These are phyloP conservation scores for Nesidiocoris tenuis DNA, from an alignment of 2,888 invertebrate species.

Conservation along the genomic window DNA sequence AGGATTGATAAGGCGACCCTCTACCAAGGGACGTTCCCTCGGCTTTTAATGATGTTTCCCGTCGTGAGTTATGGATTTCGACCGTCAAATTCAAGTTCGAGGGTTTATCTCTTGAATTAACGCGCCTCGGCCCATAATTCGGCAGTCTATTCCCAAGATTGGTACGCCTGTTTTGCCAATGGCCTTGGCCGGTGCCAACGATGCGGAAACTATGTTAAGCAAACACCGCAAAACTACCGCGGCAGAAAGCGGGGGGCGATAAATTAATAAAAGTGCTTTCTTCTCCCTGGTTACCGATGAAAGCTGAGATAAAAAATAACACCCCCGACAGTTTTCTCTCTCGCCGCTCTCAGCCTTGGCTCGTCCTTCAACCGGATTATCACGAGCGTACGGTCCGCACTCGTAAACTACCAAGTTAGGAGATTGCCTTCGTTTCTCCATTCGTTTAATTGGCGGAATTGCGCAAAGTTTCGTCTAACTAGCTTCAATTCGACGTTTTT, in stretches of 20 bases:
- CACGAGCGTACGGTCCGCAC: neutral
- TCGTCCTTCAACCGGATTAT: neutral
- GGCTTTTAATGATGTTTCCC: conserved; percentile 36
- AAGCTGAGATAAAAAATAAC: neutral
- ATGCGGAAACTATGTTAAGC: conserved; percentile 19
- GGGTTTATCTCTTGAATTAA: conserved; percentile 32
- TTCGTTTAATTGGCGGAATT: neutral
- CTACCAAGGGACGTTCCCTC: conserved; percentile 1
- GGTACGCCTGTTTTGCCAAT: conserved; percentile 6
- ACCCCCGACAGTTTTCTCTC: neutral
- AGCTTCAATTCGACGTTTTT: too few relatives aligned
- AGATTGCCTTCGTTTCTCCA: neutral
- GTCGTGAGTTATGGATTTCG: conserved; percentile 30
- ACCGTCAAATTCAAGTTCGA: conserved; percentile 31
- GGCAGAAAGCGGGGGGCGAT: neutral
- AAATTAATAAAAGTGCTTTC: neutral
- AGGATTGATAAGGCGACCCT: conserved; percentile 33
- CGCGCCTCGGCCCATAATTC: conserved; percentile 15
- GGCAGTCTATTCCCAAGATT: neutral
- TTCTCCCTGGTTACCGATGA: neutral
- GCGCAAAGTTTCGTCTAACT: too few relatives aligned
- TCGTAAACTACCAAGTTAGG: neutral
- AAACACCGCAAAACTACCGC: conserved; percentile 7
- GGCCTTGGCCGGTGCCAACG: conserved; percentile 1
- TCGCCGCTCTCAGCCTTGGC: neutral